Percentiles rank a stretch among this genome's conserved stretches.
Evolutionary conservation across 2,888 invertebrate genomes (phyloP).

Genomic region (Tethea ocularis): DNA sequence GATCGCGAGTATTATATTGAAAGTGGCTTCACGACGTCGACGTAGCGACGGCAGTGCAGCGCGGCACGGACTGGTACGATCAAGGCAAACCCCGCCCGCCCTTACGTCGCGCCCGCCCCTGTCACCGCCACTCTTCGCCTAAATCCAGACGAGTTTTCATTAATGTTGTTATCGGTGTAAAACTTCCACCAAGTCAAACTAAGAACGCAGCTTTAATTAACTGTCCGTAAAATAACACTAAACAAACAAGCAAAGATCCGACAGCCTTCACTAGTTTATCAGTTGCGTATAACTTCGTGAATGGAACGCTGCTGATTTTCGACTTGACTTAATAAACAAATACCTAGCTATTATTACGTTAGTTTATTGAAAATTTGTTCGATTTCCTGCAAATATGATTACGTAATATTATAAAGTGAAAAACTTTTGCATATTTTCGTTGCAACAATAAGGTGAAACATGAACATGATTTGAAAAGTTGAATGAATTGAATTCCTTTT

Average conservation of each 20-base stretch:
- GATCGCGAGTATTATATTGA: conserved; percentile 47
- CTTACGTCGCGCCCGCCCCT: conserved; percentile 57
- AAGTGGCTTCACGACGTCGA: conserved; percentile 45
- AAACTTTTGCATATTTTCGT: not conserved
- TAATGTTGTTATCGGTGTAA: conserved; percentile 81
- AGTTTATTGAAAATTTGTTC: not conserved
- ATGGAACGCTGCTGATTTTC: conserved; percentile 42
- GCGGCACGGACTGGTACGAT: conserved; percentile 67
- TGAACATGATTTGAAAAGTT: no score
- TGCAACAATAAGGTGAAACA: not conserved
- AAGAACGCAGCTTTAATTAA: conserved; percentile 77
- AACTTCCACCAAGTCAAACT: conserved; percentile 76
- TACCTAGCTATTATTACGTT: not conserved
- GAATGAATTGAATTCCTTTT: no score
- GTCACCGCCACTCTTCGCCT: conserved; percentile 72
- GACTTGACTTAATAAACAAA: conserved; percentile 38
- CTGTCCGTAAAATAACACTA: conserved; percentile 73
- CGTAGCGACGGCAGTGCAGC: conserved; percentile 62
- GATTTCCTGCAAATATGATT: no score
- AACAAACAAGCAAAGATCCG: conserved; percentile 55
- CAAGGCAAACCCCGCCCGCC: conserved; percentile 61
- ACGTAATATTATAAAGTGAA: no score
- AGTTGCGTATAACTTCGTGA: conserved; percentile 44
- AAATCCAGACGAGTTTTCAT: conserved; percentile 80
- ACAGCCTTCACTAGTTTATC: conserved; percentile 48